phyloP scores from a whole-genome alignment of 2,888 invertebrate genomes.

The Cheilosia pagana region DNA sequence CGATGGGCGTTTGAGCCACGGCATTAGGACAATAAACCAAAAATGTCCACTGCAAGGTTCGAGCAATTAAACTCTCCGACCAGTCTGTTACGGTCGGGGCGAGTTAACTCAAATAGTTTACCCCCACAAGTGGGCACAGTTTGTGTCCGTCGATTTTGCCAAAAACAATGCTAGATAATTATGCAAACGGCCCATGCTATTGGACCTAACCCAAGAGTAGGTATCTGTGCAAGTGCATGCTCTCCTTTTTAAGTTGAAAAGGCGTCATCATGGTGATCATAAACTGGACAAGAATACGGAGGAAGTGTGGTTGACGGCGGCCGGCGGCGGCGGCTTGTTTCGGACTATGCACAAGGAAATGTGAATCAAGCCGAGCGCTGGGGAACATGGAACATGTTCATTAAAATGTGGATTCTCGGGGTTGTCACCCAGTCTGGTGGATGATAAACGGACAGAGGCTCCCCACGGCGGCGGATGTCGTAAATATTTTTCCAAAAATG shows the following conservation, averaged over 20 bases:
- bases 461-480: slow-evolving; percentile 62
- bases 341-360: slow-evolving; percentile 24
- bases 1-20: slow-evolving; percentile 11
- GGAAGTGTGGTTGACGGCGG: slow-evolving; percentile 49
- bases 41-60: slow-evolving; percentile 15
- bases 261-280: slow-evolving; percentile 47
- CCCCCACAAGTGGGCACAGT: too few relatives aligned
- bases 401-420: slow-evolving; percentile 44
- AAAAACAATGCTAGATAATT: slow-evolving; percentile 56
- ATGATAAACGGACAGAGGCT: slow-evolving; percentile 60
- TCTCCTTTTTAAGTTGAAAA: background rate
- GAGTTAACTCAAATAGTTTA: slow-evolving; percentile 26
- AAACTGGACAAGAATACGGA: slow-evolving; percentile 45
- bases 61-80: slow-evolving; percentile 59
- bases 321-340: background rate
- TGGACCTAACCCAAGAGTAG: slow-evolving; percentile 55
- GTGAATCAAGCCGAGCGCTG: slow-evolving; percentile 27
- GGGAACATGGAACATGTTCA: slow-evolving; percentile 54
- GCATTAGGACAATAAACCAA: slow-evolving; percentile 34
- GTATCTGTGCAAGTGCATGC: background rate
- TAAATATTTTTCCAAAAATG: slow-evolving; percentile 54
- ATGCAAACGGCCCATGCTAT: slow-evolving; percentile 67
- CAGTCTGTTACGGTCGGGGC: slow-evolving; percentile 34
- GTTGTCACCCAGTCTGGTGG: slow-evolving; percentile 64
- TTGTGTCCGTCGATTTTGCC: slow-evolving; percentile 12